A percentile compares a stretch with the other conserved stretches of the same genome.
Conservation (phyloP, 1,140 invertebrate genomes). For the Drosophila burlai region DNA sequence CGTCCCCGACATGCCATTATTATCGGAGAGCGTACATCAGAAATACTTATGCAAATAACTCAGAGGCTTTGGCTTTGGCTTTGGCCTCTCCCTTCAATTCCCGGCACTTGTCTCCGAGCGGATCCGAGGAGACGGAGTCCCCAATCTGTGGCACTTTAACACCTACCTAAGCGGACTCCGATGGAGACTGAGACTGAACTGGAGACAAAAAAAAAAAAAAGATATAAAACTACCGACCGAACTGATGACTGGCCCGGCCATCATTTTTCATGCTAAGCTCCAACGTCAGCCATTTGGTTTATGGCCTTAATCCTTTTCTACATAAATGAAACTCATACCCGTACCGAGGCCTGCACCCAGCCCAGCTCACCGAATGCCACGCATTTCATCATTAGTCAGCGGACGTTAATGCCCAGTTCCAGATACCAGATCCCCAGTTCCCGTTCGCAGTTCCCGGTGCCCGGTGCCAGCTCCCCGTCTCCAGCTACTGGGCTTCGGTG, state of each 20-base stretch:
- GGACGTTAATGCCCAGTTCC: slow-evolving; percentile 75
- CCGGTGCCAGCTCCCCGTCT: slow-evolving; percentile 12
- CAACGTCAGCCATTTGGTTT: slow-evolving; percentile 82
- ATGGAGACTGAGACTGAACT: slow-evolving; percentile 5
- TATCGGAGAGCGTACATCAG: slow-evolving; percentile 22
- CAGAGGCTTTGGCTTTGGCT: slow-evolving; percentile 30
- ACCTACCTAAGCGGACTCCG: slow-evolving; percentile 63
- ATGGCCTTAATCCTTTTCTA: slow-evolving; percentile 83
- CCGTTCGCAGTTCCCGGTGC: neutral
- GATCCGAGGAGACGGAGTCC: slow-evolving; percentile 10
- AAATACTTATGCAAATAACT: slow-evolving; percentile 58
- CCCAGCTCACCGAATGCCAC: slow-evolving; percentile 65
- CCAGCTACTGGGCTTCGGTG: slow-evolving; percentile 38
- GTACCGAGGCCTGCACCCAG: slow-evolving; percentile 20
- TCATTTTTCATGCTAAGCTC: slow-evolving; percentile 83
- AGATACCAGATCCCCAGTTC: slow-evolving; percentile 27
- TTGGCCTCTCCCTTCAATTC: slow-evolving; percentile 2
- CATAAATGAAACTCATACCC: slow-evolving; percentile 69
- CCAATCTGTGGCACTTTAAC: slow-evolving; percentile 73
- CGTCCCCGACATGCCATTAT: slow-evolving; percentile 29
- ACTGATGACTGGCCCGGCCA: slow-evolving; percentile 62
- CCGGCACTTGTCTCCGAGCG: slow-evolving; percentile 46
- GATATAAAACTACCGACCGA: slow-evolving; percentile 54
- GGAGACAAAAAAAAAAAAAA: neutral
- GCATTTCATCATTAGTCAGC: slow-evolving; percentile 83